phyloP scores from a whole-genome alignment of 64 coral and sea anemone genomes.

The Hydrozoanthus tunicans region DNA sequence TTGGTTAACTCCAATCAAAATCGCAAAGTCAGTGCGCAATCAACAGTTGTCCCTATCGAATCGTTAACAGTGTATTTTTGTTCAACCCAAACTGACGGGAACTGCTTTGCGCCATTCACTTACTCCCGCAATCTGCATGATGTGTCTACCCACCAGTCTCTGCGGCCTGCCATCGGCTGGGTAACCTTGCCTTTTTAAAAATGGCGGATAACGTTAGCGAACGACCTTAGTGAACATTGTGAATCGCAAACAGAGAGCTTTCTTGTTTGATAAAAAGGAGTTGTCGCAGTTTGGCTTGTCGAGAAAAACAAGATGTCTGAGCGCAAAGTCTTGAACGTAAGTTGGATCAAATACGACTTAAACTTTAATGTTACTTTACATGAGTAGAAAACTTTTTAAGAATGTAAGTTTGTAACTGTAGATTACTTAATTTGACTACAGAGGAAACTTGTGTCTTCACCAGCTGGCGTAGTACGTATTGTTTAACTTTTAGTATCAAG shows the following conservation, averaged over 20 bases:
- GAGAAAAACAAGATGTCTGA: conserved; percentile 81
- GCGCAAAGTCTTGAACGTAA: conserved; percentile 98
- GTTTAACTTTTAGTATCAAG: too few species aligned
- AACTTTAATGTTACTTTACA: too few species aligned
- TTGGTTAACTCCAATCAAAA: background rate
- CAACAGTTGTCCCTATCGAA: background rate
- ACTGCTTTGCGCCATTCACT: background rate
- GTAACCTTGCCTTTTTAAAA: background rate
- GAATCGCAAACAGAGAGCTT: background rate
- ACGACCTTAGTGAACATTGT: background rate
- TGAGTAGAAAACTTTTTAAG: too few species aligned
- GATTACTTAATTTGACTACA: too few species aligned
- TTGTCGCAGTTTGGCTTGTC: background rate
- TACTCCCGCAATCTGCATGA: conserved; percentile 5
- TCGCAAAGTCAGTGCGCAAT: background rate
- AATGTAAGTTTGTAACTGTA: too few species aligned
- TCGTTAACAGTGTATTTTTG: background rate
- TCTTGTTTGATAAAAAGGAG: background rate
- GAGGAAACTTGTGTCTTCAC: too few species aligned
- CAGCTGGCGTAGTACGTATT: too few species aligned
- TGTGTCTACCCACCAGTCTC: background rate
- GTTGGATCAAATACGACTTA: background rate
- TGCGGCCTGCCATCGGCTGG: background rate
- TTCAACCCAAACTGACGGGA: background rate
- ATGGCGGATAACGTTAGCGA: conserved; percentile 1